Evolutionary conservation across 2,797 vertebrate species (phyloP), one percentile per base, ranked within the genome.

Genomic region (Malurus leucopterus): DNA sequence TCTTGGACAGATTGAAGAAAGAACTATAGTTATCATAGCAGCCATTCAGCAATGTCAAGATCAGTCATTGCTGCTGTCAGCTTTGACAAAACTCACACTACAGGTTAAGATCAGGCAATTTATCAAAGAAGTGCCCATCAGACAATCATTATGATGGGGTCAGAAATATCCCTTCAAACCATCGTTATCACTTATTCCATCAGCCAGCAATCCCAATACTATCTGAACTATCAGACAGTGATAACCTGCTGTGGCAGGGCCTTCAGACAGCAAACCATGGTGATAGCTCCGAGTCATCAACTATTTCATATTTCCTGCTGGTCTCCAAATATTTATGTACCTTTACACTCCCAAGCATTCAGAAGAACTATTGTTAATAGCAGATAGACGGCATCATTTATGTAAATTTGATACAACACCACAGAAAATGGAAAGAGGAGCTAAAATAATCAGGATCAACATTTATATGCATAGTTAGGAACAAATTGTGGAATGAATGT

Each of bases 41-140:
- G 24, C 70, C 47, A 46, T 68, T 64, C 68, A 78, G n/a, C 20
- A 70, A 54, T 13, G 32, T 53, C 73, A 81, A 15, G 55, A 89
- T 71, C 84, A 63, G 36, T 78, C 63, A 63, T 53, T 84, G 58
- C 44, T 91, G 50, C 70, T 81, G 81, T 65, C 82, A 71, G 41
- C 30, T 88, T 81, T 81, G 85, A 84, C 47, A 83, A 92, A 94
- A 73, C 53, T 89, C 76, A 76, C 26, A 17, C 57, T 43, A n/a
- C 64, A 80, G 74, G 63, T 86, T 84, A 90, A 89, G 68, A 69
- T 38, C 49, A 49, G 32, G 65, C 76, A 86, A 94, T 95, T 84
- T 64, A 93, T 78, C 86, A 89, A 74, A 90, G 72, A 64, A 79
- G n/a, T 34, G 29, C 71, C 94, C 79, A 83, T 91, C 87, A 93